Conservation (phyloP, 2,113 vertebrate species). For the Cairina moschata region DNA sequence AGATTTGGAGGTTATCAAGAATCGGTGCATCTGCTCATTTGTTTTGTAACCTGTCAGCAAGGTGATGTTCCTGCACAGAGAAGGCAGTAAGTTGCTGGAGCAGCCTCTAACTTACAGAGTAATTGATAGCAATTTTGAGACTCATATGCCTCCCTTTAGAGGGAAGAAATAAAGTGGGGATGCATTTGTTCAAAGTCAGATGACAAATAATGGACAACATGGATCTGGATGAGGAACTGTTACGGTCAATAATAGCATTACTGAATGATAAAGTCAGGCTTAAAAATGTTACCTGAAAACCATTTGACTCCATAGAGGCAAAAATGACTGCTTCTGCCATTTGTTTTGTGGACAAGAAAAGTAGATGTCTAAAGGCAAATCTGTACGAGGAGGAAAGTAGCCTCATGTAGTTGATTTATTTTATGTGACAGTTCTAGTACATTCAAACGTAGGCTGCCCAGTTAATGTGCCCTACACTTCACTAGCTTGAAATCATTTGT, state of each 20-base stretch:
- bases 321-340: constrained; percentile 24
- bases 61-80: background rate
- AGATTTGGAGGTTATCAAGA: background rate
- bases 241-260: background rate
- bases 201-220: background rate
- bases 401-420: constrained; percentile 59
- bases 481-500: constrained; percentile 75
- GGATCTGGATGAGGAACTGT: background rate
- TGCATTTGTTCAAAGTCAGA: background rate
- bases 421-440: constrained; percentile 70
- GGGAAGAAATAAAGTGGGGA: background rate
- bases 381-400: constrained; percentile 35
- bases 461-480: constrained; percentile 69
- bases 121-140: background rate
- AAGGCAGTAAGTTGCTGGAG: background rate
- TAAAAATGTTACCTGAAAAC: background rate
- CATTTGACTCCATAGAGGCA: background rate
- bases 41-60: background rate
- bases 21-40: background rate
- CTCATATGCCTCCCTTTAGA: background rate
- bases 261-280: constrained; percentile 13
- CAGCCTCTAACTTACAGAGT: background rate
- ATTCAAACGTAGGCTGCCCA: constrained; percentile 45
- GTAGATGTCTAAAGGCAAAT: constrained; percentile 62
- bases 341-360: constrained; percentile 27